A percentile compares a stretch with the other conserved stretches of the same genome.
Conservation (phyloP, 2,888 invertebrate species). For the Acronicta aceris region DNA sequence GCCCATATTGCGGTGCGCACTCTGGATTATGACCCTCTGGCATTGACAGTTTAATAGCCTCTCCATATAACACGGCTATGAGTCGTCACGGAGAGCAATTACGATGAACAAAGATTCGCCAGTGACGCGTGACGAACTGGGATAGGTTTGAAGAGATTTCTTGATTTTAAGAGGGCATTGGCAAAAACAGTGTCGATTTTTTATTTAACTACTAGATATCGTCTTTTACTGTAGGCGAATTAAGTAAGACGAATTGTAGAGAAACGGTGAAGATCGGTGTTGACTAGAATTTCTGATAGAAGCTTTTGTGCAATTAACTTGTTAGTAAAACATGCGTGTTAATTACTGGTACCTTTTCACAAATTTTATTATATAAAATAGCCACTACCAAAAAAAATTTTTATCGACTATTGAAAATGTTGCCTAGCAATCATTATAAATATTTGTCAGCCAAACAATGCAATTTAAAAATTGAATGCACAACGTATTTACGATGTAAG, state of each 20-base stretch:
- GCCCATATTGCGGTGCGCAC: constrained; percentile 80
- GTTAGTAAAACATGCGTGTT: constrained; percentile 23
- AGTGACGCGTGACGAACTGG: constrained; percentile 63
- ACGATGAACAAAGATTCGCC: constrained; percentile 69
- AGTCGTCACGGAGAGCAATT: constrained; percentile 65
- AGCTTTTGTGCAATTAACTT: constrained; percentile 31
- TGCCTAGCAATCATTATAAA: too few species aligned
- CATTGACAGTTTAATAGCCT: constrained; percentile 83
- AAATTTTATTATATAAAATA: not conserved
- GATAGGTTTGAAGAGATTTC: constrained; percentile 49
- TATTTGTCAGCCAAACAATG: too few species aligned
- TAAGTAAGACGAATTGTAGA: constrained; percentile 43
- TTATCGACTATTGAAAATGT: too few species aligned
- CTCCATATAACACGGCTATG: constrained; percentile 60
- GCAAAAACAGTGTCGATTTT: constrained; percentile 37
- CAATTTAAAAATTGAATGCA: too few species aligned
- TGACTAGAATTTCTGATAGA: constrained; percentile 17
- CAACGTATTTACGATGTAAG: too few species aligned
- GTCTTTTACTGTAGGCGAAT: constrained; percentile 26
- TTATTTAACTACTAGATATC: constrained; percentile 26
- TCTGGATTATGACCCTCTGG: constrained; percentile 76
- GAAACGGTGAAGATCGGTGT: constrained; percentile 28
- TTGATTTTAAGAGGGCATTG: constrained; percentile 43
- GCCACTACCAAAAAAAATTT: too few species aligned
- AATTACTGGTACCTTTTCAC: not conserved